Percentiles rank a stretch among this genome's conserved stretches.
These are phyloP conservation scores for Carterocephalus palaemon DNA, from an alignment of 2,888 invertebrate species.

Conservation along the genomic window DNA sequence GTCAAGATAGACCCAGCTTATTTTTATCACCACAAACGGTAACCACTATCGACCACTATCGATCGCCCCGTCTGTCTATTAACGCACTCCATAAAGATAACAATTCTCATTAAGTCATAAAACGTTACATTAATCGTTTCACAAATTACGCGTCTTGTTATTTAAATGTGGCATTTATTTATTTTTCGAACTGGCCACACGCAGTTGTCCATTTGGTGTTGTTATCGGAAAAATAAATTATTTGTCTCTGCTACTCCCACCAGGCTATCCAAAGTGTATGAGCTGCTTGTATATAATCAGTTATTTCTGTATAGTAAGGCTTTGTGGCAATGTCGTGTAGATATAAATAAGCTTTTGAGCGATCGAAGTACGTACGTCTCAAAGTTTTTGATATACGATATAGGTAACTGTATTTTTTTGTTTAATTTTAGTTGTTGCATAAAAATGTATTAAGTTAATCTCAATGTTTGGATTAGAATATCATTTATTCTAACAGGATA, in stretches of 20 bases:
- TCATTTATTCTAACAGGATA: too few relatives aligned
- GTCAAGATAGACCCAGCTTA: too few relatives aligned
- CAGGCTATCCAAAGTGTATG: conserved; percentile 9
- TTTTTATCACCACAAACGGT: neutral
- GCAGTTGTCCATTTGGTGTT: conserved; percentile 13
- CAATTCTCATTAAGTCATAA: conserved; percentile 19
- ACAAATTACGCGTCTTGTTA: conserved; percentile 23
- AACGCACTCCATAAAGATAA: conserved; percentile 2
- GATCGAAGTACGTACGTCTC: too few relatives aligned
- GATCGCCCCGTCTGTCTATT: neutral
- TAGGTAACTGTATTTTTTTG: too few relatives aligned
- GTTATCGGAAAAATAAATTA: conserved; percentile 24
- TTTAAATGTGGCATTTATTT: conserved; percentile 23
- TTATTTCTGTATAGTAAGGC: conserved; percentile 9
- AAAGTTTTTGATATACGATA: neutral
- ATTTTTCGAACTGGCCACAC: conserved; percentile 20
- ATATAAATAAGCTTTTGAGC: conserved; percentile 2
- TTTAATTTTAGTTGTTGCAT: too few relatives aligned
- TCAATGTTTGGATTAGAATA: too few relatives aligned
- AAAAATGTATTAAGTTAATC: too few relatives aligned
- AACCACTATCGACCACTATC: neutral
- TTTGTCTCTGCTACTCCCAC: conserved; percentile 22
- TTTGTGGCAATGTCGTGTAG: conserved; percentile 5
- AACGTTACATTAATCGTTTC: conserved; percentile 12
- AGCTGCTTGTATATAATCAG: conserved; percentile 6